A percentile compares a stretch with the other conserved stretches of the same genome.
Conservation (phyloP, 2,888 invertebrate species). For the Drosophila paranaensis region DNA sequence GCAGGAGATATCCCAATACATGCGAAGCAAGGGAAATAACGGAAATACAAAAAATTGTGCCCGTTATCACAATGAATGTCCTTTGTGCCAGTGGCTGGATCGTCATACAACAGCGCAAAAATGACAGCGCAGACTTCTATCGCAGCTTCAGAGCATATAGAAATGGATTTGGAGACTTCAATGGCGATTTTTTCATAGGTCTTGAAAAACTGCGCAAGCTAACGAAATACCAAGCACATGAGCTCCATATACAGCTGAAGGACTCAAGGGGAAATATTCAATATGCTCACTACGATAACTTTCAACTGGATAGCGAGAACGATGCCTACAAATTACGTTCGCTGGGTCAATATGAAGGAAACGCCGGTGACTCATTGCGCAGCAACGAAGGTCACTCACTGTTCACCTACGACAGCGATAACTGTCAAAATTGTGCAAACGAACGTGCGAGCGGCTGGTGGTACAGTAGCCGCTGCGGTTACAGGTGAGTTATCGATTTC, state of each 20-base stretch:
- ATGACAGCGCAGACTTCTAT: background rate
- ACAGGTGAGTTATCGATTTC: constrained; percentile 8
- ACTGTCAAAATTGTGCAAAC: constrained; percentile 1
- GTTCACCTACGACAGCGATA: background rate
- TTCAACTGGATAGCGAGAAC: background rate
- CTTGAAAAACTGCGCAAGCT: constrained; percentile 5
- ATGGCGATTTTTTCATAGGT: constrained; percentile 12
- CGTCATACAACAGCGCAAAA: constrained; percentile 6
- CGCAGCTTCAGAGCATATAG: background rate
- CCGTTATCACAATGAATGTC: background rate
- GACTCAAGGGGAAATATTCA: background rate
- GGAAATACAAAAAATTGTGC: background rate
- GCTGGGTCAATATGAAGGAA: constrained; percentile 3
- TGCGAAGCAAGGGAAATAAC: background rate
- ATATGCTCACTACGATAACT: constrained; percentile 4
- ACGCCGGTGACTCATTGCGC: background rate
- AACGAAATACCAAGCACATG: background rate
- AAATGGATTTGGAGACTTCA: background rate
- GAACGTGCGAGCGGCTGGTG: constrained; percentile 13
- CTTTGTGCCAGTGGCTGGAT: background rate
- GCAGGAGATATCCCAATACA: background rate
- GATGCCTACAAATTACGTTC: background rate
- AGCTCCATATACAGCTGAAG: constrained; percentile 13
- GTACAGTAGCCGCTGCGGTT: constrained; percentile 1
- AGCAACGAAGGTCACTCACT: background rate